These are phyloP conservation scores for Erythrocercus mccallii DNA, from an alignment of 2,113 vertebrate species.

Conservation along the genomic window DNA sequence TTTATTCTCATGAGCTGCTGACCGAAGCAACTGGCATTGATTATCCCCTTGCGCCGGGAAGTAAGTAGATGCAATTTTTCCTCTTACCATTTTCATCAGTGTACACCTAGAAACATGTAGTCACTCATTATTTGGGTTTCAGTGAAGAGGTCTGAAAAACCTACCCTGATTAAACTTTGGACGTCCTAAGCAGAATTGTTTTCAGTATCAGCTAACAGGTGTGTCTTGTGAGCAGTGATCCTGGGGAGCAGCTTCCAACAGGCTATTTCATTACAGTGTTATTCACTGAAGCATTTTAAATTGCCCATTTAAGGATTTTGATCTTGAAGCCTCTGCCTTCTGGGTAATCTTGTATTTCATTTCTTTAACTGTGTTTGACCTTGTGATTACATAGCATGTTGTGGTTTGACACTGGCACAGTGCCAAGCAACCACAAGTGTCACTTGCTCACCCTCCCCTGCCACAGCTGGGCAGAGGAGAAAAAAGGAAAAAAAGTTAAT, in stretches of 20 bases:
- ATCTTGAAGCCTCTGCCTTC: neutral
- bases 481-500: neutral
- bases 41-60: neutral
- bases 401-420: neutral
- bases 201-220: neutral
- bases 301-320: neutral
- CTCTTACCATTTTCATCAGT: neutral
- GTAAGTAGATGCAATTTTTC: neutral
- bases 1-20: neutral
- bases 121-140: neutral
- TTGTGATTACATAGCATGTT: neutral
- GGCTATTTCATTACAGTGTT: neutral
- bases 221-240: neutral
- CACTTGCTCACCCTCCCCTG: neutral
- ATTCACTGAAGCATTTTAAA: neutral
- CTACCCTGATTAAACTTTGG: neutral
- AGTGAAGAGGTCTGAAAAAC: neutral
- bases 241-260: neutral
- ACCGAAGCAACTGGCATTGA: accelerated
- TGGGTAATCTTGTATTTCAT: neutral
- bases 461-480: neutral
- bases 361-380: neutral
- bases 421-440: neutral
- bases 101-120: neutral
- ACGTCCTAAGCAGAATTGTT: neutral